Conservation (phyloP, 2,888 invertebrate species). For the Gastrophysa polygoni region DNA sequence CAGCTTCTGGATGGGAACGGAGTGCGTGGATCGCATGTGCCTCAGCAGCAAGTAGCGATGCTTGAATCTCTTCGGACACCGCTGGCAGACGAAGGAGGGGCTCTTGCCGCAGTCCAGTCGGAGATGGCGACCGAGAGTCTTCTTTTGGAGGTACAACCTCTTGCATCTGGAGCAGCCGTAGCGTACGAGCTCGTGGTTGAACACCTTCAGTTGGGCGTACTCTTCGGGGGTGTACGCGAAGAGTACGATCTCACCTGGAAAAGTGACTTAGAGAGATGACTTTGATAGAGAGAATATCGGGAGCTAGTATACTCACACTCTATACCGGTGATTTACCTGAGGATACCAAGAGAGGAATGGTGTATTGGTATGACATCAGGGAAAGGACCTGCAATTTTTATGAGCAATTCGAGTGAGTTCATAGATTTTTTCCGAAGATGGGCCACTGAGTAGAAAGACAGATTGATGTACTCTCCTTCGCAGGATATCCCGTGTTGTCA, state of each 20-base stretch:
- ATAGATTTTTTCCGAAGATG: too few relatives aligned
- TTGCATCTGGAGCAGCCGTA: constrained; percentile 53
- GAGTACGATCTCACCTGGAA: constrained; percentile 38
- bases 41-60: constrained; percentile 53
- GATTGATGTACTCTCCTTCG: too few relatives aligned
- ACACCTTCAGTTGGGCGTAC: constrained; percentile 51
- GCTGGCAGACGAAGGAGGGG: constrained; percentile 52
- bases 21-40: constrained; percentile 53
- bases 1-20: constrained; percentile 46
- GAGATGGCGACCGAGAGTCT: constrained; percentile 57
- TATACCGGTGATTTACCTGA: too few relatives aligned
- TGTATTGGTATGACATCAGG: too few relatives aligned
- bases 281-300: neutral
- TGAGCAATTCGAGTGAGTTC: too few relatives aligned
- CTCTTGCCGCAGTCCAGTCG: constrained; percentile 59
- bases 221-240: constrained; percentile 54
- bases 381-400: too few relatives aligned
- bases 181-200: constrained; percentile 47
- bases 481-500: too few relatives aligned
- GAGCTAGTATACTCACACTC: neutral
- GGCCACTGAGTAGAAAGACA: too few relatives aligned
- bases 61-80: constrained; percentile 51
- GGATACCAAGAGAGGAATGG: too few relatives aligned
- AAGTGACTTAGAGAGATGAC: neutral
- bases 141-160: constrained; percentile 55